Conservation (phyloP, 2,888 invertebrate species). For the Noctua janthina region DNA sequence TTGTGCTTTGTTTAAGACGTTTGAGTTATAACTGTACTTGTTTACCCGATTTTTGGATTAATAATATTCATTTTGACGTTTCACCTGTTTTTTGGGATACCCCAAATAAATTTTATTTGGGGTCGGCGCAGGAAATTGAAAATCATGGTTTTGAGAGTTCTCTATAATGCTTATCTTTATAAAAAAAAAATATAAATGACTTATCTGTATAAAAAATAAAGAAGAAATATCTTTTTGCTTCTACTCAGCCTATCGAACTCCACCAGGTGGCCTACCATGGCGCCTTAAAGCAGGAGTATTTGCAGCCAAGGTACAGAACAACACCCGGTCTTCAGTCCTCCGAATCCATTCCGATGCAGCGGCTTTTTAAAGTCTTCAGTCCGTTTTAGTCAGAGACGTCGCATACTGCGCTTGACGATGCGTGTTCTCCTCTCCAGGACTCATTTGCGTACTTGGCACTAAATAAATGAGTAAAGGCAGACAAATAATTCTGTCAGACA, state of each 20-base stretch:
- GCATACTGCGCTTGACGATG: background rate
- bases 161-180: no score
- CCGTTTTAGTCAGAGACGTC: background rate
- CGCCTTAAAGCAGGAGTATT: no score
- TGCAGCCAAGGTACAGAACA: no score
- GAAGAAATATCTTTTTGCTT: background rate
- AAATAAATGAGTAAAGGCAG: background rate
- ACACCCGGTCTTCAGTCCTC: no score
- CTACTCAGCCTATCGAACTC: background rate
- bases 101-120: no score
- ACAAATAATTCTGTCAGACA: background rate
- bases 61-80: background rate
- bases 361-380: background rate
- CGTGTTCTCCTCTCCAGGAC: background rate
- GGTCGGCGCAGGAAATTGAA: no score
- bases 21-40: background rate
- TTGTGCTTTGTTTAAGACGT: conserved; percentile 55
- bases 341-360: no score
- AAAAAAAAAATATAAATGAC: no score
- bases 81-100: no score
- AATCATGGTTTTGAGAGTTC: background rate
- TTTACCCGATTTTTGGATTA: background rate
- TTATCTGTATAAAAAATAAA: background rate
- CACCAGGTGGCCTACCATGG: no score
- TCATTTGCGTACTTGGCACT: background rate